Evolutionary conservation across 2,888 invertebrate species (phyloP), one percentile per base, ranked within the genome.

Genomic region (Graphium colonna): DNA sequence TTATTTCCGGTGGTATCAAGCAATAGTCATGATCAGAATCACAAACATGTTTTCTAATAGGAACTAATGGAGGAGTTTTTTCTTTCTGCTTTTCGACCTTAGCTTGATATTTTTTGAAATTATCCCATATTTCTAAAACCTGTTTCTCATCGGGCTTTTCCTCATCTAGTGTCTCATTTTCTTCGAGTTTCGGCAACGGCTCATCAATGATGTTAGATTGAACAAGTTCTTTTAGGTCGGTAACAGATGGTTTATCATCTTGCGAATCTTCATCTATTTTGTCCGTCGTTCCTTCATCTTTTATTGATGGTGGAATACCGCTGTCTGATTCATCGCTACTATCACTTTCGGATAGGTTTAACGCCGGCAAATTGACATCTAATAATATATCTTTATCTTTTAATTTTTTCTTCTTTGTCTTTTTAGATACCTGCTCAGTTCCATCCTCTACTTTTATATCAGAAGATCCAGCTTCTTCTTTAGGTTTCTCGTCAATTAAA

Each of bases 331-430:
- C 95, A 55, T 93, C 92, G 63, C 94, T 95, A 59, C 94, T 95
- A 65, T 96, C 96, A 73, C 95, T 95, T 68, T 96, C 96, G 0
- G 96, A 96, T 39, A 96, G 87, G 87, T 96, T 96, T 39, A 96
- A 84, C 1, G 95, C 96, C 1, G 95, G 96, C 51, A 96, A 83
- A 82, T 96, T 89, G 3, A 89, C 89, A 73, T 90, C 90, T 59
- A 90, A 64, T 55, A 90, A 67, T 60, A 90, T 73, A 70, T 90
- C 89, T 63, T 89, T 90, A 56, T 87, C 84, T 71, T 82, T 87
- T 46, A 71, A 60, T 67, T 87, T 90, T 64, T 89, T 90, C 64
- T 87, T 90, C 67, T 83, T 90, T 28, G 71, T 69, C 63, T 86
- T 89, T 67, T 91, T 90, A 21, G 82, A 76, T 57, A 71, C 58